Conservation (phyloP, 2,888 invertebrate species). For the Horisme vitalbata region DNA sequence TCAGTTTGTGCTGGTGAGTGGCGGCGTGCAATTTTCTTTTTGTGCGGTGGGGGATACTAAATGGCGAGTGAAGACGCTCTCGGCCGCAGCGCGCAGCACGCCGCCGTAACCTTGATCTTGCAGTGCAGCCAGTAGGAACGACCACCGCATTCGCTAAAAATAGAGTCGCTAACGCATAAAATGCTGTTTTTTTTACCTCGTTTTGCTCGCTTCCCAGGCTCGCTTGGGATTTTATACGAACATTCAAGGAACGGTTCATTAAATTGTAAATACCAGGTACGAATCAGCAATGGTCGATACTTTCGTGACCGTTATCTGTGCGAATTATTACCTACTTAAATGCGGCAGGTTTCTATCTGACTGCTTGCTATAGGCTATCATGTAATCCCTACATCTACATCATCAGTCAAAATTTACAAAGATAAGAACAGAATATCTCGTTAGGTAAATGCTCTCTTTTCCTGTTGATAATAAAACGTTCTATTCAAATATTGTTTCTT, state of each 20-base stretch:
- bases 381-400: slow-evolving; percentile 19
- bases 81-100: slow-evolving; percentile 47
- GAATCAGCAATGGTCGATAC: slow-evolving; percentile 25
- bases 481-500: slow-evolving; percentile 10
- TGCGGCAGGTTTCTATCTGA: slow-evolving; percentile 16
- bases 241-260: slow-evolving; percentile 54
- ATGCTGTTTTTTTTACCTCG: slow-evolving; percentile 67
- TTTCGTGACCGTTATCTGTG: slow-evolving; percentile 48
- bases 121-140: slow-evolving; percentile 74
- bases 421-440: neutral
- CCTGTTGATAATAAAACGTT: slow-evolving; percentile 18
- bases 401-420: slow-evolving; percentile 7
- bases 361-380: slow-evolving; percentile 14
- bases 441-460: slow-evolving; percentile 14
- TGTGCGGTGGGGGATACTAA: slow-evolving; percentile 46
- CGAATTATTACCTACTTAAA: slow-evolving; percentile 38
- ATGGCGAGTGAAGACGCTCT: slow-evolving; percentile 63
- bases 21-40: slow-evolving; percentile 42
- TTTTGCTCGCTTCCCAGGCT: slow-evolving; percentile 68
- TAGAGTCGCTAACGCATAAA: slow-evolving; percentile 68
- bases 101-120: slow-evolving; percentile 76
- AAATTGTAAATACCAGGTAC: slow-evolving; percentile 60
- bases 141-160: slow-evolving; percentile 70
- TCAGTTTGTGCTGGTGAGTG: slow-evolving; percentile 34
- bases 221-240: slow-evolving; percentile 56